phyloP scores from a whole-genome alignment of 2,113 vertebrate species.

The Opisthocomus hoazin region DNA sequence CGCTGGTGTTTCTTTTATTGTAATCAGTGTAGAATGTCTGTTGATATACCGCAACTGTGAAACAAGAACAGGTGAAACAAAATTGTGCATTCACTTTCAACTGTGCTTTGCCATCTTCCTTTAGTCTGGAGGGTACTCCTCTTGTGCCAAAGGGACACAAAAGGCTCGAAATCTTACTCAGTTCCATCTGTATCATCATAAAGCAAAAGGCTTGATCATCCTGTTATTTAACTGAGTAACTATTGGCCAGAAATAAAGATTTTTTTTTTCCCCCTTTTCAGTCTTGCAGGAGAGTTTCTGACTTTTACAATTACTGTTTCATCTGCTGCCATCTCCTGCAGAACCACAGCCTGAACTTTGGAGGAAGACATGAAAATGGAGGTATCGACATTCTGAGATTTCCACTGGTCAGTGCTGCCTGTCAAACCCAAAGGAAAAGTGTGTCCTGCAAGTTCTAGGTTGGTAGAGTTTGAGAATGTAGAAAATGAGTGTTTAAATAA shows the following conservation, averaged over 20 bases:
- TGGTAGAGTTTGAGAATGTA: not conserved
- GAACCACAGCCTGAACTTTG: slow-evolving; percentile 14
- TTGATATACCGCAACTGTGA: not conserved
- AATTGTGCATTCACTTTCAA: not conserved
- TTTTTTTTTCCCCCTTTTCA: not conserved
- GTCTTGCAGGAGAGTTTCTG: not conserved
- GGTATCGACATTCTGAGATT: not conserved
- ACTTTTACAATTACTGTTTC: not conserved
- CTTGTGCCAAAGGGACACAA: not conserved
- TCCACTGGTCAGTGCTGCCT: not conserved
- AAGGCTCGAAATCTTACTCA: not conserved
- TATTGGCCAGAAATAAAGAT: not conserved
- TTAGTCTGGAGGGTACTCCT: not conserved
- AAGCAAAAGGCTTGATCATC: not conserved
- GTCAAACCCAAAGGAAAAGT: not conserved
- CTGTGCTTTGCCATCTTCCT: not conserved
- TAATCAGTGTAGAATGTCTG: not conserved
- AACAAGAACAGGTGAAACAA: not conserved
- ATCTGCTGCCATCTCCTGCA: slow-evolving; percentile 40
- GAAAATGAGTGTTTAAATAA: not conserved
- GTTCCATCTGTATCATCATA: not conserved
- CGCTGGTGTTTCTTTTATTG: not conserved
- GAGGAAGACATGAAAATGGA: not conserved
- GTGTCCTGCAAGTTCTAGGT: not conserved
- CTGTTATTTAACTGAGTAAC: not conserved